Percentiles rank a stretch among this genome's conserved stretches.
These are phyloP conservation scores for Nannoperca australis DNA, from an alignment of 2,797 vertebrate genomes.

Conservation along the genomic window DNA sequence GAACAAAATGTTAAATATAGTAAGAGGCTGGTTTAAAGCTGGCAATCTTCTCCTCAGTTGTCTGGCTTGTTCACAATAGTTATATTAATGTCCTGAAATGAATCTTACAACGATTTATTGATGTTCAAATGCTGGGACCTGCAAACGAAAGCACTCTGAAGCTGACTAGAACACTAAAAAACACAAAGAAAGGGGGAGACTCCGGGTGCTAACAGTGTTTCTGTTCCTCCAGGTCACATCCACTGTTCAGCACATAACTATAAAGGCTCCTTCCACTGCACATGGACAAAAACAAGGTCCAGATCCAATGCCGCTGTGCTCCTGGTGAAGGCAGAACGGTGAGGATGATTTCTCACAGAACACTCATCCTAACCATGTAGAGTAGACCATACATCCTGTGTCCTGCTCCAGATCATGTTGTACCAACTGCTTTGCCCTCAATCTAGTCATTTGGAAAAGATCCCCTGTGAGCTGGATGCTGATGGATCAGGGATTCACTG, in stretches of 20 bases:
- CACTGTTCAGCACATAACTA: conserved; percentile 81
- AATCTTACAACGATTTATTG: not conserved
- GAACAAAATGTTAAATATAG: conserved; percentile 1
- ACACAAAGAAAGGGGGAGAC: not conserved
- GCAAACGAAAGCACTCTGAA: conserved; percentile 1
- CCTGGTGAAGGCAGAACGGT: conserved; percentile 76
- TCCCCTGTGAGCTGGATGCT: conserved; percentile 64
- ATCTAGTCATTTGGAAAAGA: conserved; percentile 46
- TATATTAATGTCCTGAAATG: not conserved
- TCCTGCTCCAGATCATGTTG: not conserved
- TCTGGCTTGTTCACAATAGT: not conserved
- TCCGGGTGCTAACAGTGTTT: conserved; percentile 8
- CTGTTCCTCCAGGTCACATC: conserved; percentile 71
- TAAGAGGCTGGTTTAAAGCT: not conserved
- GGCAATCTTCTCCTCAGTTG: not conserved
- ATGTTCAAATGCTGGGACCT: not conserved
- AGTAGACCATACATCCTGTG: not conserved
- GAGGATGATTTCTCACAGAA: conserved; percentile 27
- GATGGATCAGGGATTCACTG: conserved; percentile 65
- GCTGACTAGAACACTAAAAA: not conserved
- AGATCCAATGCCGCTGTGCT: conserved; percentile 69
- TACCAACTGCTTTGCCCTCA: conserved; percentile 15
- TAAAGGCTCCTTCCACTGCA: conserved; percentile 78
- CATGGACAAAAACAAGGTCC: conserved; percentile 61
- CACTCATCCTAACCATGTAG: not conserved